Evolutionary conservation across 1,140 invertebrate species (phyloP), one percentile per base, ranked within the genome.

Genomic region (Vanessa atalanta): DNA sequence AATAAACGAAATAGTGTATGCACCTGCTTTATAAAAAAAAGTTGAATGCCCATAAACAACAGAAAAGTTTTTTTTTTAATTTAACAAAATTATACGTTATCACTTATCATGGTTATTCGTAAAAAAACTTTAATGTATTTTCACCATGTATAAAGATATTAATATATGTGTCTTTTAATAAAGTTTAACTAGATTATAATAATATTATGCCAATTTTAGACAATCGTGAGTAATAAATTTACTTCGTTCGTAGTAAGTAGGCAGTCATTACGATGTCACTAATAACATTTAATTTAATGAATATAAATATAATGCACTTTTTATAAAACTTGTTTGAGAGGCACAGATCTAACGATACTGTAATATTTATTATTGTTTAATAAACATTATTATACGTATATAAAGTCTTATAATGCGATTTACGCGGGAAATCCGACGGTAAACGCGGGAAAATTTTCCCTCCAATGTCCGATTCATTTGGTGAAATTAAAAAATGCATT

Each of bases 21-120:
- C 89, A 91, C 89, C 89, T 91, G 88, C 89, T 76, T 75, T 51
- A n/a, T 75, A 43, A 43, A 43, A 78, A 87, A 87, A 90, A 89
- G 67, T 81, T 76, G 82, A 73, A 80, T 86, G 79, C 74, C 81
- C 85, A 78, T 87, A 86, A 79, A 75, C 79, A 81, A 82, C 70
- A 82, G 80, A 70, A 75, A 63, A 79, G 48, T 79, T 79, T 55
- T 79, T 53, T n/a, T 53, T 31, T 82, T 75, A 70, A 72, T 81
- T 63, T 65, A 71, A 71, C 61, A 71, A 70, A 75, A 77, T 77
- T 77, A 73, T 73, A 77, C 16, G 51, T 66, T 60, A 71, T 75
- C 63, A 47, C 31, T 31, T 73, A 66, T 43, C 37, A 43, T 5
- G 31, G 31, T n/a, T 31, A 53, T 57, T 26, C n/a, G 31, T 67